A percentile compares a stretch with the other conserved stretches of the same genome.
Evolutionary conservation across 2,797 vertebrate species (phyloP).

Genomic region (Typhlichthys eigenmanni): DNA sequence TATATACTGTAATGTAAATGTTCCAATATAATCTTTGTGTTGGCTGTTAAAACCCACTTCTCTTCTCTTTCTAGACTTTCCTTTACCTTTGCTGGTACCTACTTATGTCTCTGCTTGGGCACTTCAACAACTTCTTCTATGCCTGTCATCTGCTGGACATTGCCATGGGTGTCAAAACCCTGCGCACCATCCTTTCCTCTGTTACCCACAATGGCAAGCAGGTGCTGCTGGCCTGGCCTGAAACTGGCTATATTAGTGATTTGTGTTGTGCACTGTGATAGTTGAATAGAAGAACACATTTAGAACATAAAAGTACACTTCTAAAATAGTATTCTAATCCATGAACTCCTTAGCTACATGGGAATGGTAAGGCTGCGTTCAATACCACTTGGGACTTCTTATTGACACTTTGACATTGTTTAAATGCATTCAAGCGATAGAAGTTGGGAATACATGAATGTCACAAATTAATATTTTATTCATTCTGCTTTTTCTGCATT

Average conservation of each 20-base stretch:
- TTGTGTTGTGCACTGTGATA: too few relatives aligned
- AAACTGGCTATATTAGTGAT: background rate
- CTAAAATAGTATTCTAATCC: too few relatives aligned
- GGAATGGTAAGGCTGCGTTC: too few relatives aligned
- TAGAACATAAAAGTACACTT: too few relatives aligned
- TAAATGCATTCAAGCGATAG: too few relatives aligned
- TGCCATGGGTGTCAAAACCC: constrained; percentile 93
- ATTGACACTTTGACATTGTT: too few relatives aligned
- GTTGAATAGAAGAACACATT: too few relatives aligned
- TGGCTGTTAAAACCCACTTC: background rate
- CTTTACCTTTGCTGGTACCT: constrained; percentile 92
- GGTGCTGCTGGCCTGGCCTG: constrained; percentile 63
- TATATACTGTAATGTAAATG: background rate
- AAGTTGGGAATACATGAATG: too few relatives aligned
- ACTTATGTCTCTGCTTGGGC: constrained; percentile 91
- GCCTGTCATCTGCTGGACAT: constrained; percentile 91
- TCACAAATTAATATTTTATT: too few relatives aligned
- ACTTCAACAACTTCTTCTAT: constrained; percentile 97
- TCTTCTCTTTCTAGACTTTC: constrained; percentile 81
- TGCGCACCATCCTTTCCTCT: constrained; percentile 92
- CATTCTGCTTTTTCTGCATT: too few relatives aligned
- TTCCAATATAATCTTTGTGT: background rate
- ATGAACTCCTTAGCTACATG: too few relatives aligned
- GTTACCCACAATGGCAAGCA: constrained; percentile 97
- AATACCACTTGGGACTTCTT: too few relatives aligned